These are phyloP conservation scores for Spongia lamella DNA, from an alignment of 37 sponge, comb jelly and placozoan genomes.

Conservation along the genomic window DNA sequence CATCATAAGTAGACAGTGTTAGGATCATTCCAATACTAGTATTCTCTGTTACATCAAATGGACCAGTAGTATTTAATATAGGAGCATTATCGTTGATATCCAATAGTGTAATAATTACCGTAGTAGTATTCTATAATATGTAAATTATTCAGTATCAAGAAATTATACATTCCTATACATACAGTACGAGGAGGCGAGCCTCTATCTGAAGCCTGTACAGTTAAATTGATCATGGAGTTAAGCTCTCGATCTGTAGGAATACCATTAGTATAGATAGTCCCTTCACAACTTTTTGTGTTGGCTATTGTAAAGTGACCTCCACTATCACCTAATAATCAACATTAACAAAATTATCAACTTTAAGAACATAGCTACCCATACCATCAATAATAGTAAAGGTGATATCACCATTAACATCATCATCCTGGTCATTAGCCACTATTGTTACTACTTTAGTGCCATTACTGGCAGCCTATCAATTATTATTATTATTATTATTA, in stretches of 20 bases:
- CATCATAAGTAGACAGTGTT: no score
- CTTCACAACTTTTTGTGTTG: neutral
- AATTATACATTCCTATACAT: no score
- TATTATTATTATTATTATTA: no score
- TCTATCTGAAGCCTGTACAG: neutral
- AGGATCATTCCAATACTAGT: no score
- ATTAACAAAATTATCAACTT: slow-evolving; percentile 1
- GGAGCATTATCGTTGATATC: slow-evolving; percentile 15
- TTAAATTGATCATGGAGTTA: slow-evolving; percentile 14
- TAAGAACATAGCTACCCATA: neutral
- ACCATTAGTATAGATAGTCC: neutral
- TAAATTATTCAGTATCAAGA: no score
- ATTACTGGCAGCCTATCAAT: no score
- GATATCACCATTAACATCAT: slow-evolving; percentile 13
- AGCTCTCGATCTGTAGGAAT: neutral
- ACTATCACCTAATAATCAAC: neutral
- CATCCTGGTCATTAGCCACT: no score
- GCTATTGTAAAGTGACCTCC: slow-evolving; percentile 2
- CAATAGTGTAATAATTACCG: neutral
- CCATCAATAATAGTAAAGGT: slow-evolving; percentile 4
- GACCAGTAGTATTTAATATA: no score
- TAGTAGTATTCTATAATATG: neutral
- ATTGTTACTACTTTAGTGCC: no score
- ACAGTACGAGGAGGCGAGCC: no score
- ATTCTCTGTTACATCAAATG: no score